Percentiles rank a stretch among this genome's conserved stretches.
Evolutionary conservation across 2,113 vertebrate species (phyloP).

Genomic region (Urocitellus parryii): DNA sequence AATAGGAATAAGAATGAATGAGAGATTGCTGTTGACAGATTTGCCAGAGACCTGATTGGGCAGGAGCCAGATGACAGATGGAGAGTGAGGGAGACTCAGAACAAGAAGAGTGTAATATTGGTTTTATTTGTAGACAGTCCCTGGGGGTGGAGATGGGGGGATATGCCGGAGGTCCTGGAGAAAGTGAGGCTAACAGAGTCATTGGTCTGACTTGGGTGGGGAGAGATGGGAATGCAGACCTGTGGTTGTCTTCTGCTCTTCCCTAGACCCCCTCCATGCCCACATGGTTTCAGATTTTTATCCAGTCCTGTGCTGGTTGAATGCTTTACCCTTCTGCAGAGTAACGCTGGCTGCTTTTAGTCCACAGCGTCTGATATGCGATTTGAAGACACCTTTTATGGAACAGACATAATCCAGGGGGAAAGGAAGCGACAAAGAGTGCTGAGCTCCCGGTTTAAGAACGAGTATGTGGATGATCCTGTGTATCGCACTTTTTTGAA

Average conservation of each 20-base stretch:
- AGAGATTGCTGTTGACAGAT: neutral
- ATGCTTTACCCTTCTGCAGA: neutral
- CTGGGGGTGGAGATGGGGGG: fast-evolving
- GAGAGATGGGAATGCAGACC: neutral
- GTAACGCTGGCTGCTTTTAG: slow-evolving; percentile 86
- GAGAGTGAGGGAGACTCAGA: neutral
- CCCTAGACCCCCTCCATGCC: too few species aligned
- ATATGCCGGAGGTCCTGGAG: neutral
- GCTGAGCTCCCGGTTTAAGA: slow-evolving; percentile 95
- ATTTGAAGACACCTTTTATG: slow-evolving; percentile 96
- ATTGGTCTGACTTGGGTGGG: neutral
- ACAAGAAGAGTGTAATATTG: neutral
- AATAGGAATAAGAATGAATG: neutral
- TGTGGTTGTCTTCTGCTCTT: neutral
- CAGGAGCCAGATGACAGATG: neutral
- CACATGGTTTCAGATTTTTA: neutral
- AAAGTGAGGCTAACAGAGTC: neutral
- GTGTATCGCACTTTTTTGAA: slow-evolving; percentile 92
- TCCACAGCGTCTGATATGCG: slow-evolving; percentile 98
- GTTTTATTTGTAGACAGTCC: neutral
- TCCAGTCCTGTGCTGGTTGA: neutral
- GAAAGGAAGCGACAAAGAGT: slow-evolving; percentile 95
- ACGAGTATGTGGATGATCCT: slow-evolving; percentile 95
- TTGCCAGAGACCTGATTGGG: neutral
- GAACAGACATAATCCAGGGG: slow-evolving; percentile 90